Evolutionary conservation across 1,140 invertebrate species (phyloP).

Genomic region (Drosophila sproati): DNA sequence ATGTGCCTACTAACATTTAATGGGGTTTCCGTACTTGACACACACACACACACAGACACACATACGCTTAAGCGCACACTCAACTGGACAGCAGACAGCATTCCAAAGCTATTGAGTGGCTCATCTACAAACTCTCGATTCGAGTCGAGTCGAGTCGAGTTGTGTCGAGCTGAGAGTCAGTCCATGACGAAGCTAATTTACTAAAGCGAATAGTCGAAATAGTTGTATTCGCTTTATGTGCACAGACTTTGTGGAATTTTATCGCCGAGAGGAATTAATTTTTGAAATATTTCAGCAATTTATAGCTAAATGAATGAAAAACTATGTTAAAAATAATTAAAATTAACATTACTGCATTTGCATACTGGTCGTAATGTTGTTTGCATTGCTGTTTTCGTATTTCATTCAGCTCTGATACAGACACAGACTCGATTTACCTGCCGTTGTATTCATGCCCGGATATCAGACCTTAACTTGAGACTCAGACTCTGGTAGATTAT

Average conservation of each 20-base stretch:
- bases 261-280: too few relatives aligned
- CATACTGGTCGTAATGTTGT: too few relatives aligned
- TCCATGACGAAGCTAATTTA: slow-evolving; percentile 34
- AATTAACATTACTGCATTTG: too few relatives aligned
- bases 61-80: background rate
- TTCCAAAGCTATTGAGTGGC: slow-evolving; percentile 41
- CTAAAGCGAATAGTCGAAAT: slow-evolving; percentile 1
- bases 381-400: too few relatives aligned
- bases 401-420: too few relatives aligned
- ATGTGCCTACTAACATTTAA: slow-evolving; percentile 75
- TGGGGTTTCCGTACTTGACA: slow-evolving; percentile 80
- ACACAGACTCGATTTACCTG: background rate
- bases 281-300: too few relatives aligned
- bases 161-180: slow-evolving; percentile 11
- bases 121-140: slow-evolving; percentile 18
- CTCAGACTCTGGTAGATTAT: slow-evolving; percentile 32
- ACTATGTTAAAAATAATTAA: too few relatives aligned
- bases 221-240: background rate
- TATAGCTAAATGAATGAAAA: too few relatives aligned
- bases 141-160: too few relatives aligned
- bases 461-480: background rate
- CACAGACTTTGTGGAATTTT: too few relatives aligned
- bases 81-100: slow-evolving; percentile 25
- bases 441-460: too few relatives aligned
- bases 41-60: slow-evolving; percentile 30